Base-by-base conservation (phyloP, 2,888 invertebrate species). In the Cephus nigrinus region DNA sequence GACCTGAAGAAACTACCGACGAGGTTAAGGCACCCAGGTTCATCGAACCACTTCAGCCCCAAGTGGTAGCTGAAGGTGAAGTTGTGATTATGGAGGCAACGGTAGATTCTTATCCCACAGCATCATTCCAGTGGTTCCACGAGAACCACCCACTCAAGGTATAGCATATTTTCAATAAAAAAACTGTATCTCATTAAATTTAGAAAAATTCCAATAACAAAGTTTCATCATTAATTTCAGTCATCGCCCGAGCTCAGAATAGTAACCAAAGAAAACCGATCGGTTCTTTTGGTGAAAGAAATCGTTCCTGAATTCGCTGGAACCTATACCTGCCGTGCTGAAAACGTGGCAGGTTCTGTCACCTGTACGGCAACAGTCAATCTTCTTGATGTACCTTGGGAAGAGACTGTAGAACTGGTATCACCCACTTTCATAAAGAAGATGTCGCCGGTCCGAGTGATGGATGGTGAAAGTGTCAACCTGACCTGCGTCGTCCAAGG, bases 121-220 rank as follows among this genome's bases (percentile, higher is more conserved):
- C 97, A 72, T 96, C 96, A 3, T 97, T 97, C 93, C 96, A 96
- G 90, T 98, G 98, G 98, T 97, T 95, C 91, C 93, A 95, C 82
- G 95, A 96, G 84, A 94, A 94, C 71, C 94, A 93, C 83, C 96
- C 96, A 72, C 93, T 97, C 72, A 93, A 94, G 87, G 92, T 92
- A 88, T 83, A 75, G 11, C 30, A 33, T 0, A 15, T 12, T 30
- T 35, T 12, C 23, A 71, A 33, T 31, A 4, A 68, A n/a, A 32
- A 34, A 12, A 9, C 23, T 74, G 12, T 71, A 30, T 36, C 9
- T 0, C n/a, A 31, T 34, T 73, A 12, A 40, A 33, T n/a, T 35
- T 34, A 34, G 9, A 36, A 68, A 1, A 32, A 11, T n/a, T 1
- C 12, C 34, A 31, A 73, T 68, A 23, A n/a, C 9, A 11, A 34